These are phyloP conservation scores for Serranus cabrilla DNA, from an alignment of 2,797 vertebrate species.

Conservation along the genomic window DNA sequence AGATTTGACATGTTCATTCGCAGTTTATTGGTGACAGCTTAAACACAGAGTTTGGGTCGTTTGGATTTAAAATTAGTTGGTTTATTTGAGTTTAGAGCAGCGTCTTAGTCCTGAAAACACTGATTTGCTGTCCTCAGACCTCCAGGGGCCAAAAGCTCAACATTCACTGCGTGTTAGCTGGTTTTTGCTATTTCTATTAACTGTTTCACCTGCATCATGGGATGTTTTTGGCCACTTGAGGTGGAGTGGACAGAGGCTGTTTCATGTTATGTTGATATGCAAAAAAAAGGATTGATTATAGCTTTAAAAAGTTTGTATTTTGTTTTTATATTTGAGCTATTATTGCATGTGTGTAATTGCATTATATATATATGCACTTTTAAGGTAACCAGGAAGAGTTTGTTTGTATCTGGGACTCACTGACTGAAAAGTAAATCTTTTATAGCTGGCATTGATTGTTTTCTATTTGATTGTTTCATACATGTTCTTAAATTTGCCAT, in stretches of 20 bases:
- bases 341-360: no score
- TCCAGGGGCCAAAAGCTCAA: neutral
- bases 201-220: neutral
- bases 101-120: neutral
- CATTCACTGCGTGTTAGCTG: neutral
- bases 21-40: slow-evolving; percentile 17
- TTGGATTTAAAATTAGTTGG: neutral
- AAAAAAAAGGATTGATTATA: no score
- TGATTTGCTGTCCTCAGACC: neutral
- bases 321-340: no score
- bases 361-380: no score
- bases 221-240: neutral
- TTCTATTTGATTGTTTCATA: neutral
- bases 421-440: no score
- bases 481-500: neutral
- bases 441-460: no score
- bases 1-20: slow-evolving; percentile 50
- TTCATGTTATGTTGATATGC: no score
- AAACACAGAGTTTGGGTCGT: slow-evolving; percentile 8
- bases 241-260: no score
- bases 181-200: neutral
- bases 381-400: no score
- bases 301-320: no score
- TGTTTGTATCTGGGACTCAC: no score
- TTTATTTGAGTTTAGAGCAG: neutral